A percentile compares a stretch with the other conserved stretches of the same genome.
Evolutionary conservation across 2,888 invertebrate species (phyloP).

Genomic region (Toxonevra muliebris): DNA sequence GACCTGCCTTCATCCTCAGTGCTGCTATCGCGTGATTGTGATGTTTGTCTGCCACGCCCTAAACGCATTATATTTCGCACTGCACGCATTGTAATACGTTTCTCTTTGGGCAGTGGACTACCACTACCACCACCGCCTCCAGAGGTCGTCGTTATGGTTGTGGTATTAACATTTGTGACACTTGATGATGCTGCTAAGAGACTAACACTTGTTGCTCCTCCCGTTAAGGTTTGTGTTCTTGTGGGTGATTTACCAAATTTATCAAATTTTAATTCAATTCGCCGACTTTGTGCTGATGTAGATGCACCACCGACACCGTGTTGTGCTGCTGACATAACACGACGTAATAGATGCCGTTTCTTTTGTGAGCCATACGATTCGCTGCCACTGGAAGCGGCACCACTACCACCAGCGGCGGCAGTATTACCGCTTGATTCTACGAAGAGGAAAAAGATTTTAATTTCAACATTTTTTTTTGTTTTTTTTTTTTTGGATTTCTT

Average conservation of each 20-base stretch:
- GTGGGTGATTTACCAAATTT: constrained; percentile 52
- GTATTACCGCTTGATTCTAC: constrained; percentile 41
- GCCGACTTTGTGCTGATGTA: constrained; percentile 34
- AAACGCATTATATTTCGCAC: constrained; percentile 57
- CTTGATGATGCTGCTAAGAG: constrained; percentile 34
- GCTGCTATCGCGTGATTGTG: constrained; percentile 58
- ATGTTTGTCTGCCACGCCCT: constrained; percentile 51
- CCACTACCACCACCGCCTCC: constrained; percentile 12
- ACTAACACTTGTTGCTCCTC: constrained; percentile 28
- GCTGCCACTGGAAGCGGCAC: constrained; percentile 34
- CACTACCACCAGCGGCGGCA: constrained; percentile 36
- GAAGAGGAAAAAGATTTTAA: not conserved
- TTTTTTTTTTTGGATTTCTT: not conserved
- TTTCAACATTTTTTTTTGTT: not conserved
- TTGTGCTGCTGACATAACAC: constrained; percentile 50
- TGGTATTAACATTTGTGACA: not conserved
- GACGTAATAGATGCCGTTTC: constrained; percentile 49
- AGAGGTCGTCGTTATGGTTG: not conserved
- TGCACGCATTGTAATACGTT: constrained; percentile 53
- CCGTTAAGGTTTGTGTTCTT: constrained; percentile 6
- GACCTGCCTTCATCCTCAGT: constrained; percentile 60
- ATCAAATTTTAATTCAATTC: constrained; percentile 50
- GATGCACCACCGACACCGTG: constrained; percentile 30
- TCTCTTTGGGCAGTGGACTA: constrained; percentile 48
- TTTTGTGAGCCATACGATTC: constrained; percentile 44